phyloP scores from a whole-genome alignment of 1,140 invertebrate genomes.

The Drosophila quadrilineata region DNA sequence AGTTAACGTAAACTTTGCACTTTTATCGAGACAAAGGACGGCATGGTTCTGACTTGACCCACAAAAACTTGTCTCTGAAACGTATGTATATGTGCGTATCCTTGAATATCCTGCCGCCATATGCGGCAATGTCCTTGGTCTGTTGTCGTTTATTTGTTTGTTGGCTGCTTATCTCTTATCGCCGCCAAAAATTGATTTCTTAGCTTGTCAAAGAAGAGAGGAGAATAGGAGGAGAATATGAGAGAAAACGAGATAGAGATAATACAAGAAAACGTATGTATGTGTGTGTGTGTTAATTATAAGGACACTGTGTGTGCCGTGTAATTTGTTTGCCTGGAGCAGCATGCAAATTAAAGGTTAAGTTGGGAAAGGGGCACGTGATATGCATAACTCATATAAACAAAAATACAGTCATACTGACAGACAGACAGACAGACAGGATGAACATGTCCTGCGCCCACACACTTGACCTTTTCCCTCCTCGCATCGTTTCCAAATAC shows the following conservation, averaged over 20 bases:
- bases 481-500: conserved; percentile 23
- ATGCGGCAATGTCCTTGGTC: conserved; percentile 34
- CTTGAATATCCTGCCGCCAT: conserved; percentile 33
- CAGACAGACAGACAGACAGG: background rate
- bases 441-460: conserved; percentile 12
- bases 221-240: too few relatives aligned
- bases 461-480: conserved; percentile 7
- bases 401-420: conserved; percentile 25
- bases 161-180: conserved; percentile 47
- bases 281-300: conserved; percentile 25
- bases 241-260: too few relatives aligned
- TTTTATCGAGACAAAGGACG: background rate
- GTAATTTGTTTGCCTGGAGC: conserved; percentile 32
- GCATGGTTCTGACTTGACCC: too few relatives aligned
- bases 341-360: conserved; percentile 11
- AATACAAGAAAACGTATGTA: too few relatives aligned
- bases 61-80: too few relatives aligned
- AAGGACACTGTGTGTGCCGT: conserved; percentile 25
- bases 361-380: conserved; percentile 31
- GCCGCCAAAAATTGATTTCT: conserved; percentile 60
- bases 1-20: conserved; percentile 4
- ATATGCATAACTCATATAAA: conserved; percentile 72
- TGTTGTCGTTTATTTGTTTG: conserved; percentile 33
- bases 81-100: conserved; percentile 11
- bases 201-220: conserved; percentile 45